phyloP scores from a whole-genome alignment of 2,888 invertebrate species.

The Synanthedon vespiformis region DNA sequence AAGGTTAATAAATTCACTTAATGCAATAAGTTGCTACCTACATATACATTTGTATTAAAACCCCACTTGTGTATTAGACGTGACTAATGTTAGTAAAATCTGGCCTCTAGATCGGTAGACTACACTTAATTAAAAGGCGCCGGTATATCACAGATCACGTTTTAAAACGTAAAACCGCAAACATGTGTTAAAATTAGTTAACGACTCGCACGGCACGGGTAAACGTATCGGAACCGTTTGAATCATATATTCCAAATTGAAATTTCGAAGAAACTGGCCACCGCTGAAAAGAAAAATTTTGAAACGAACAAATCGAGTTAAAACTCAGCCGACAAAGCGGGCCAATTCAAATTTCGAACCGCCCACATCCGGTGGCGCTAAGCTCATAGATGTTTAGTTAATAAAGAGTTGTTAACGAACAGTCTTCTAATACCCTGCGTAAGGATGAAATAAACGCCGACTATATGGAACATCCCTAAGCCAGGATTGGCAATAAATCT shows the following conservation, averaged over 20 bases:
- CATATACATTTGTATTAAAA: too few relatives aligned
- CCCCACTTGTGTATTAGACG: too few relatives aligned
- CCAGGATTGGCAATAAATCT: slow-evolving; percentile 26
- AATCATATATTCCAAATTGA: not conserved
- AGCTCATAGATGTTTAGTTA: slow-evolving; percentile 11
- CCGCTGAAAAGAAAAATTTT: slow-evolving; percentile 26
- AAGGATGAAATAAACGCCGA: slow-evolving; percentile 29
- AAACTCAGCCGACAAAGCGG: slow-evolving; percentile 12
- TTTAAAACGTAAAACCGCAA: too few relatives aligned
- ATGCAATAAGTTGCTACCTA: too few relatives aligned
- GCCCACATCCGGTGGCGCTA: slow-evolving; percentile 55
- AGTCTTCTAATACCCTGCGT: slow-evolving; percentile 28
- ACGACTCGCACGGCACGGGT: too few relatives aligned
- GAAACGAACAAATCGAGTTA: slow-evolving; percentile 12
- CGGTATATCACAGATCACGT: too few relatives aligned
- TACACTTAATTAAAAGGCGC: too few relatives aligned
- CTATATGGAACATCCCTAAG: slow-evolving; percentile 12
- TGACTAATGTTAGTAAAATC: too few relatives aligned
- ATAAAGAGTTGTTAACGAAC: slow-evolving; percentile 33
- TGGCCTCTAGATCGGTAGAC: too few relatives aligned
- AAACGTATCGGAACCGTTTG: not conserved
- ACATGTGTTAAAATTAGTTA: too few relatives aligned
- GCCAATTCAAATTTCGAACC: slow-evolving; percentile 21
- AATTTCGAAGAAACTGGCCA: slow-evolving; percentile 12
- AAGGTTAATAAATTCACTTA: too few relatives aligned